Base-by-base conservation (phyloP, 2,888 invertebrate genomes). In the Branchellion lobata region DNA sequence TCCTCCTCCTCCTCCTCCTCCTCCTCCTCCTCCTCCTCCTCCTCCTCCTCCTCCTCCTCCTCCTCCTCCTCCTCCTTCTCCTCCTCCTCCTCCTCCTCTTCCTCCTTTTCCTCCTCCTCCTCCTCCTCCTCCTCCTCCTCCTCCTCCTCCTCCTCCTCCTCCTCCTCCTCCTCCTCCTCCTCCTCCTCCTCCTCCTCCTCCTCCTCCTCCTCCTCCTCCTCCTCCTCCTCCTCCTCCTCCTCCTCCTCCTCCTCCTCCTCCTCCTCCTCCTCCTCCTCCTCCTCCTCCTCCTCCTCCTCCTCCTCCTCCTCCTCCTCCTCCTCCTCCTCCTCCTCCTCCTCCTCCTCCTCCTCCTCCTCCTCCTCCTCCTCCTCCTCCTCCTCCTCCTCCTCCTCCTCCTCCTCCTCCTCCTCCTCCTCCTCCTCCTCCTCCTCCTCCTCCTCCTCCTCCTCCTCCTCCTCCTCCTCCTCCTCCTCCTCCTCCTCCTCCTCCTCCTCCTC, bases 381-480 rank as follows among this genome's bases (percentile, higher is more conserved):
- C 27, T 76, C 76, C 27, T 53, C 61, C 27, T 57, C 76, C 27
- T 76, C 76, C 27, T 76, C 57, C 51, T 76, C 76, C 21, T 57
- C 76, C 51, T 57, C 76, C 14, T 76, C 76, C 51, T 57, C 61
- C 14, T 76, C 53, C 51, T 57, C 53, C n/a, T 76, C 77, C 53
- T 27, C 77, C 27, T 61, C 61, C 53, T 29, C 61, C 53, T 77
- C 77, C n/a, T 77, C 61, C 1, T 76, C 76, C n/a, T 76, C 76
- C n/a, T 76, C 57, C 51, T 76, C 57, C 14, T 74, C 74, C 3
- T 74, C 74, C 36, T 74, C 74, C 21, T 34, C 74, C 36, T 40
- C 74, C 36, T 40, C 85, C 84, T 79, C 82, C 84, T 78, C 57
- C 72, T 34, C 85, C 85, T 79, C 86, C 85, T 80, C 86, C 86